Evolutionary conservation across 92 coral and sea anemone species (phyloP).

Genomic region (Virgularia gustaviana): DNA sequence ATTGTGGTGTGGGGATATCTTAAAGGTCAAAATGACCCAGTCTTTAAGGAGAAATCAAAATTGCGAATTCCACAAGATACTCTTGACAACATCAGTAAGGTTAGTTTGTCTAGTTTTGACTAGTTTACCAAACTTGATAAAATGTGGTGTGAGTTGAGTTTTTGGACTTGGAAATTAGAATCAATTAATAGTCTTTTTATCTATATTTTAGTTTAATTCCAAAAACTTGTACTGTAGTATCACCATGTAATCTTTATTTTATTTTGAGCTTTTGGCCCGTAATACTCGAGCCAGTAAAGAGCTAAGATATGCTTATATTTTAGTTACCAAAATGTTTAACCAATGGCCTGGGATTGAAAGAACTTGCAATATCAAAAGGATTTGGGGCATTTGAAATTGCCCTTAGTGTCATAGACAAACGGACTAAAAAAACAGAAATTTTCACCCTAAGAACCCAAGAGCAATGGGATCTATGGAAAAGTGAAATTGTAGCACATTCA

Average conservation of each 20-base stretch:
- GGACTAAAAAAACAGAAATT: slow-evolving; percentile 34
- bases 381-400: slow-evolving; percentile 38
- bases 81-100: slow-evolving; percentile 41
- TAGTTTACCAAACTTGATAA: neutral
- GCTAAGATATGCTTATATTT: slow-evolving; percentile 25
- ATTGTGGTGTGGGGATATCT: slow-evolving; percentile 41
- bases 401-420: slow-evolving; percentile 47
- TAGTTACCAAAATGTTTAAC: slow-evolving; percentile 47
- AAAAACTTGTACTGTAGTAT: neutral
- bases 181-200: neutral
- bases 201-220: slow-evolving; percentile 2
- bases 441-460: slow-evolving; percentile 46
- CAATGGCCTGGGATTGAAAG: slow-evolving; percentile 39
- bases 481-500: slow-evolving; percentile 32
- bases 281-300: no score
- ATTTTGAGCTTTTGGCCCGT: no score
- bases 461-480: slow-evolving; percentile 39
- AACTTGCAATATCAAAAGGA: slow-evolving; percentile 43
- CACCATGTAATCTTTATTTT: neutral
- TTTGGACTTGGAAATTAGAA: no score
- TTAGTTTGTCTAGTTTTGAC: slow-evolving; percentile 8
- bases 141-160: neutral
- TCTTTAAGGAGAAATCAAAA: slow-evolving; percentile 46
- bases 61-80: slow-evolving; percentile 34
- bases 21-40: slow-evolving; percentile 47